These are phyloP conservation scores for Dipodomys spectabilis DNA, from an alignment of 2,113 vertebrate genomes.

Conservation along the genomic window DNA sequence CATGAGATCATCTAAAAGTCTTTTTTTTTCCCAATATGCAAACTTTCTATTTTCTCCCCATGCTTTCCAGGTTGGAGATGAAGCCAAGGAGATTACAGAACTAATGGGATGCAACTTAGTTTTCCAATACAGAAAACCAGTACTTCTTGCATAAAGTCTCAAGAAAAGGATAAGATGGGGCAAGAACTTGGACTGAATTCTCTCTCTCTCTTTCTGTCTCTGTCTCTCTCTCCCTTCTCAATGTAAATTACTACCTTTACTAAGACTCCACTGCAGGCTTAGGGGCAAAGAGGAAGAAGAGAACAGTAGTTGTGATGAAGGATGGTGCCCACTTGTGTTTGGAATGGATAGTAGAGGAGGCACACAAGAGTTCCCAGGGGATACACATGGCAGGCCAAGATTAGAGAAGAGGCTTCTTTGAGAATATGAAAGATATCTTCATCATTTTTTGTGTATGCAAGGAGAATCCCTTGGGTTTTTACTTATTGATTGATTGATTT, in stretches of 20 bases:
- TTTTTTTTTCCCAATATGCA: slow-evolving; percentile 38
- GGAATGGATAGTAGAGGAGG: accelerated
- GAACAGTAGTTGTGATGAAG: accelerated
- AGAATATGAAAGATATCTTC: background rate
- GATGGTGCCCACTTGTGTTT: background rate
- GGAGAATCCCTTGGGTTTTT: no score
- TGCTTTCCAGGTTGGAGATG: slow-evolving; percentile 65
- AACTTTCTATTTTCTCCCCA: slow-evolving; percentile 59
- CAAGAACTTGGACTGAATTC: background rate
- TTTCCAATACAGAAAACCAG: slow-evolving; percentile 25
- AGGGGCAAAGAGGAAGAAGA: background rate
- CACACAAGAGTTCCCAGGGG: no score
- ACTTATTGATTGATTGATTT: no score
- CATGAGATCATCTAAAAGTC: slow-evolving; percentile 72
- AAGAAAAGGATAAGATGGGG: background rate
- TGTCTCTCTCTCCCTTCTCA: background rate
- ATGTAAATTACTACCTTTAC: background rate
- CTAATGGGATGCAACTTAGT: slow-evolving; percentile 45
- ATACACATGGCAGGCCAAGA: no score
- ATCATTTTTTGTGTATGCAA: no score
- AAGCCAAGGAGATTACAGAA: slow-evolving; percentile 58
- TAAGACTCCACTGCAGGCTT: background rate
- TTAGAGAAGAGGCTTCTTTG: background rate
- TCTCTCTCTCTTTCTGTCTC: background rate
- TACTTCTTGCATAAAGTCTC: slow-evolving; percentile 26